Base-by-base conservation (phyloP, 2,888 invertebrate genomes). In the Druceiella hillmani region DNA sequence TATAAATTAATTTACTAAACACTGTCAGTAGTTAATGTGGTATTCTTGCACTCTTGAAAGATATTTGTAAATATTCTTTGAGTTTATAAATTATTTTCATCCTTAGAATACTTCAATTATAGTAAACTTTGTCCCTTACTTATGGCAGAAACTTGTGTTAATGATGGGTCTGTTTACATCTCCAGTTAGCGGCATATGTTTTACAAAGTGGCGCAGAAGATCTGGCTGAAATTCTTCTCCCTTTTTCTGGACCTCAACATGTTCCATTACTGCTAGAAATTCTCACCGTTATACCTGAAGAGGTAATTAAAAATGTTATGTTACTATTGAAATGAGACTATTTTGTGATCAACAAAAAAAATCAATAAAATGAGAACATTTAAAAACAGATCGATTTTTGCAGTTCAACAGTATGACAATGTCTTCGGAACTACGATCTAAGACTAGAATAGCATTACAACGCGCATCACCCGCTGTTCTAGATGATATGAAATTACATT, bases 201-300 rank as follows among this genome's bases (percentile, higher is more conserved):
- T 79, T 89, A 5, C 89, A 91, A 57, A 66, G 54, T 65, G 78
- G 70, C 50, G 67, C 53, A 46, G 76, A 75, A 53, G 86, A 87
- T 39, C 77, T 94, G 44, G 80, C 82, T 41, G 82, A 87, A 52
- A 74, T 92, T 38, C 77, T 89, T 27, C 57, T 71, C 65, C 55
- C 80, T 64, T 46, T 83, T 74, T 66, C 79, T 64, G 57, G 73
- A 62, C 51, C 64, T 16, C 65, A 67, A 43, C 64, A 66, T 44
- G 61, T 62, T 36, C 54, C 61, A 33, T 49, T 71, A n/a, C 61
- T 94, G 52, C 60, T 94, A 35, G 87, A 90, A 70, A 83, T 93
- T 24, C 70, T 94, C 10, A 83, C 85, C 51, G 85, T 88, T 36
- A 79, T 94, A 56, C 91, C 93, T 15, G 87, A 87, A 66, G 93